phyloP scores from a whole-genome alignment of 2,113 vertebrate genomes.

The Pseudopodoces humilis region DNA sequence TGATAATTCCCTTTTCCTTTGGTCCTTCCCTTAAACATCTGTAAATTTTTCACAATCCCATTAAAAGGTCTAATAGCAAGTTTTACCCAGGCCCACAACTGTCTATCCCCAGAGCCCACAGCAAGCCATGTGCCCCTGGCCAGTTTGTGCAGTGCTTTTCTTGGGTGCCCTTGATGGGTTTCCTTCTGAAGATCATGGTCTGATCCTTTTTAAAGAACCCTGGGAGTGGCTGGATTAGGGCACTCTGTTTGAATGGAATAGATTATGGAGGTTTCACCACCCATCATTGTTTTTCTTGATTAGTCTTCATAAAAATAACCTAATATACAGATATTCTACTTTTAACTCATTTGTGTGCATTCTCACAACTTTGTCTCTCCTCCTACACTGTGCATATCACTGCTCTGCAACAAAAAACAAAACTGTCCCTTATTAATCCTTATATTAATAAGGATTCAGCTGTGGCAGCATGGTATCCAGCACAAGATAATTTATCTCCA shows the following conservation, averaged over 20 bases:
- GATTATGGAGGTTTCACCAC: not conserved
- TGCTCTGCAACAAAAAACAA: not conserved
- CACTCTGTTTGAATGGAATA: not conserved
- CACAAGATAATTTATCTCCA: not conserved
- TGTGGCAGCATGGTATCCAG: not conserved
- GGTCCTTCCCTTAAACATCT: not conserved
- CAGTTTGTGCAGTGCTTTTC: not conserved
- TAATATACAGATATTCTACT: not conserved
- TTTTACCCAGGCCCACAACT: not conserved
- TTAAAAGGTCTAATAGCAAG: not conserved
- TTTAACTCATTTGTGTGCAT: not conserved
- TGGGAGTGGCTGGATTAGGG: not conserved
- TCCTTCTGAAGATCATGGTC: not conserved
- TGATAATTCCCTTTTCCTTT: not conserved
- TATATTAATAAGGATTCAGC: not conserved
- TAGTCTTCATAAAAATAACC: not conserved
- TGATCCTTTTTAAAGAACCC: not conserved
- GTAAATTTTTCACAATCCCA: not conserved
- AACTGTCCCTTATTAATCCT: too few species aligned
- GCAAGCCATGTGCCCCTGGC: not conserved
- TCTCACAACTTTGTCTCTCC: not conserved
- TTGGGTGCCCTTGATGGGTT: not conserved
- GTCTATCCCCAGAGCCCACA: not conserved
- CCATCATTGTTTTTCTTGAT: not conserved
- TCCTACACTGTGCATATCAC: not conserved